Conservation (phyloP, 2,797 vertebrate genomes). For the Limosa lapponica region DNA sequence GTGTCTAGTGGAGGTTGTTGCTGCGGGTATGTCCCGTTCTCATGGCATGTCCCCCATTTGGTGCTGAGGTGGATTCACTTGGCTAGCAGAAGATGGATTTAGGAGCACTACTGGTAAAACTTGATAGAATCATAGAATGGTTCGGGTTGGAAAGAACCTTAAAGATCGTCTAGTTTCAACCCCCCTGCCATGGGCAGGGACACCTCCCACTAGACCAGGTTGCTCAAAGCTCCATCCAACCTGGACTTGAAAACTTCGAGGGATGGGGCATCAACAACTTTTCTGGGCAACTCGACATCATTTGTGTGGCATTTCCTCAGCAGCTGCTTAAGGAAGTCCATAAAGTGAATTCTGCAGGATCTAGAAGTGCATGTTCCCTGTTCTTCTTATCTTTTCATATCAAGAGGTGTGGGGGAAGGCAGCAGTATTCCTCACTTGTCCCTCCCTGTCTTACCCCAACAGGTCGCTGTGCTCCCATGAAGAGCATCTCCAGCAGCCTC, state of each 20-base stretch:
- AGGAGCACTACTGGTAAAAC: background rate
- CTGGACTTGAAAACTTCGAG: background rate
- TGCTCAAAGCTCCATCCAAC: background rate
- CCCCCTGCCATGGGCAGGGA: background rate
- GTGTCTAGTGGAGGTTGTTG: background rate
- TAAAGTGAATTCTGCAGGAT: background rate
- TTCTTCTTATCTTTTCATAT: background rate
- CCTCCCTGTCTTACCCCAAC: background rate
- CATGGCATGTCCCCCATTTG: background rate
- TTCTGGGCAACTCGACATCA: background rate
- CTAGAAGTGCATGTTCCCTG: background rate
- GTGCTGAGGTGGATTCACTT: background rate
- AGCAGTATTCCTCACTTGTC: background rate
- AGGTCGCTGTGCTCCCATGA: conserved; percentile 97
- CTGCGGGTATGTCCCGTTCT: background rate
- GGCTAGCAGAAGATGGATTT: background rate
- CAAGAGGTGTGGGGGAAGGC: background rate
- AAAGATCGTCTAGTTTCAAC: background rate
- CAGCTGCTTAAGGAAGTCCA: background rate
- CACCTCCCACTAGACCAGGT: background rate
- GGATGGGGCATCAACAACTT: no score
- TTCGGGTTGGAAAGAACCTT: background rate
- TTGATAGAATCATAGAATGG: background rate
- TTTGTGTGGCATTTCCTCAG: background rate
- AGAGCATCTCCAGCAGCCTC: conserved; percentile 99